Base-by-base conservation (phyloP, 2,888 invertebrate genomes). In the Phragmatobia fuliginosa region DNA sequence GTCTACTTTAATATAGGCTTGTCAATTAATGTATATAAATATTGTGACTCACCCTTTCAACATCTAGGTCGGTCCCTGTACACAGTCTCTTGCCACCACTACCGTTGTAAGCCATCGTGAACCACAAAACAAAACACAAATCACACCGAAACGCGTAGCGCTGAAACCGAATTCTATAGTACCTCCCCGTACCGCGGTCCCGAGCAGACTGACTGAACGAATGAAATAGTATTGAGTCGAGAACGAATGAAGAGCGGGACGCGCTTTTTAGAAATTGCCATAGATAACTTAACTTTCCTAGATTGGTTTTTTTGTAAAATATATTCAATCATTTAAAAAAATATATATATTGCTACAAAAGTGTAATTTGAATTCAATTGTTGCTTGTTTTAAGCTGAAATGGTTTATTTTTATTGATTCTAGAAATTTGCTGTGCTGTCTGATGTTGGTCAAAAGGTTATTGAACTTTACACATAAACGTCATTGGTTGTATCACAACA, bases 51-150 rank as follows among this genome's bases (percentile, higher is more conserved):
- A 95, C 95, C 94, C 95, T 94, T 91, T 95, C 95, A 64, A 95
- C 94, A 84, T 95, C 95, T 79, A 95, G 87, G 78, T 95, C 95
- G 74, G 93, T 93, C 75, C 94, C 94, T 79, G 94, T 92, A 86
- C 95, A 95, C 87, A 95, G 92, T 93, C 95, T 94, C 90, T 95
- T 95, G 88, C 92, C 94, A 91, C 96, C 96, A 95, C 96, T 96
- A 89, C 96, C 96, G 95, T 96, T 96, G 96, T 96, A 96, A 96
- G 96, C 96, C 96, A 96, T 96, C 92, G 94, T 96, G 95, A 92
- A 96, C 95, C 95, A 96, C 96, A 95, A 95, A 95, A 94, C 93
- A 93, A 93, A 93, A 94, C 93, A 95, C 94, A 90, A 93, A 94
- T 92, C 94, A 95, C 94, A 92, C 92, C 92, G 90, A 88, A 92